These are phyloP conservation scores for Anoplopoma fimbria DNA, from an alignment of 2,113 vertebrate genomes.

Conservation along the genomic window DNA sequence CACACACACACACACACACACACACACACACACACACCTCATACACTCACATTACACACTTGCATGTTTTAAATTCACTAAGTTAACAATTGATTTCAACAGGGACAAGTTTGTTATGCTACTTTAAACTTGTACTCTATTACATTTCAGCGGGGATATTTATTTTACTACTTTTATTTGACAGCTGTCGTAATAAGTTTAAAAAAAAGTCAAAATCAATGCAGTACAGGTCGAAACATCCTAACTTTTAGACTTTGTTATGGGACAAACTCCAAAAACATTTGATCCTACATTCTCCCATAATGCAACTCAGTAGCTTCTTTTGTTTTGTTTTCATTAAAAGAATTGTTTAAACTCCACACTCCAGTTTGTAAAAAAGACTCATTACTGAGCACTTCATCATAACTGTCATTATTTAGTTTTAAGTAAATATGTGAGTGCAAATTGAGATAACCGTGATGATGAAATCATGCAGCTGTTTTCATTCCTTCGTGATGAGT, in stretches of 20 bases:
- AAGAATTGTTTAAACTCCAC: too few relatives aligned
- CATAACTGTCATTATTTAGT: not conserved
- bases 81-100: not conserved
- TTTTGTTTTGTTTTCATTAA: too few relatives aligned
- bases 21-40: not conserved
- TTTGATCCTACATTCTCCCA: not conserved
- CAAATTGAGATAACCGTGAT: not conserved
- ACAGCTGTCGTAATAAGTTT: not conserved
- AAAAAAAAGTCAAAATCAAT: too few relatives aligned
- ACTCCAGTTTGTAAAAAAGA: too few relatives aligned
- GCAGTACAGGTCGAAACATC: not conserved
- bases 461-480: not conserved
- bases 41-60: not conserved
- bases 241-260: not conserved
- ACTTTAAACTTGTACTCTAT: not conserved
- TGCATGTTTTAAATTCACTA: not conserved
- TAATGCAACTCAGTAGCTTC: not conserved
- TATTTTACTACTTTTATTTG: too few relatives aligned
- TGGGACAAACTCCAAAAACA: not conserved
- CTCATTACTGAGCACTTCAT: too few relatives aligned
- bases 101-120: not conserved
- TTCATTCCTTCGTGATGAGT: not conserved
- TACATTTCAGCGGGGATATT: not conserved
- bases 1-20: slow-evolving; percentile 5
- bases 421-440: not conserved